phyloP scores from a whole-genome alignment of 2,113 vertebrate species.

The Anoplopoma fimbria region DNA sequence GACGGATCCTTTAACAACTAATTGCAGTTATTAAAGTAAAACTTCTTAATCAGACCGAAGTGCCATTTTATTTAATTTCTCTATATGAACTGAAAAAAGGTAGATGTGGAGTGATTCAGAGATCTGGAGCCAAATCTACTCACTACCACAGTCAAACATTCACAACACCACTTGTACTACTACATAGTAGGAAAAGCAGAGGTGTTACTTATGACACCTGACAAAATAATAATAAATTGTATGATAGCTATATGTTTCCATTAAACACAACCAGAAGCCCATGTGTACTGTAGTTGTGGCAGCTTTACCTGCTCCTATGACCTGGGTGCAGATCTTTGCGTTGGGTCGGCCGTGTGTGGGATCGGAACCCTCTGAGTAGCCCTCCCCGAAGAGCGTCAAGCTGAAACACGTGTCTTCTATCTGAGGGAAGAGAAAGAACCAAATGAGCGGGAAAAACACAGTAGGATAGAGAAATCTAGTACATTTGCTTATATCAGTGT shows the following conservation, averaged over 20 bases:
- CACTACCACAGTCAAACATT: no score
- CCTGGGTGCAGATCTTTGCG: conserved; percentile 88
- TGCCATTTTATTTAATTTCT: no score
- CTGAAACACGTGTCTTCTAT: conserved; percentile 87
- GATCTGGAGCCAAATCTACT: no score
- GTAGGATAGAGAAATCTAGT: not conserved
- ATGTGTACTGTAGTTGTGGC: not conserved
- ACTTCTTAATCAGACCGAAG: no score
- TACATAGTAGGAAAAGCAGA: not conserved
- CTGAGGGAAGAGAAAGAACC: conserved; percentile 67
- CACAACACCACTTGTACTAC: not conserved
- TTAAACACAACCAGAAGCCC: not conserved
- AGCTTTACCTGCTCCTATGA: conserved; percentile 89
- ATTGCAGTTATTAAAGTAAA: no score
- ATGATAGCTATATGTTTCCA: no score
- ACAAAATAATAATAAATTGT: no score
- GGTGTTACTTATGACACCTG: no score
- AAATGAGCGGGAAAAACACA: not conserved
- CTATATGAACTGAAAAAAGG: no score
- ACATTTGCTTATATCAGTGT: not conserved
- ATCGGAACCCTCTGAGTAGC: conserved; percentile 84
- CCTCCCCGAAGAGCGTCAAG: conserved; percentile 89
- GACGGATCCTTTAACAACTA: no score
- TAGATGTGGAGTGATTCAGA: no score
- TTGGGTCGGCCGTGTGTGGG: conserved; percentile 83